Percentiles rank a stretch among this genome's conserved stretches.
Conservation (phyloP, 2,888 invertebrate genomes). For the Pachydiplax longipennis region DNA sequence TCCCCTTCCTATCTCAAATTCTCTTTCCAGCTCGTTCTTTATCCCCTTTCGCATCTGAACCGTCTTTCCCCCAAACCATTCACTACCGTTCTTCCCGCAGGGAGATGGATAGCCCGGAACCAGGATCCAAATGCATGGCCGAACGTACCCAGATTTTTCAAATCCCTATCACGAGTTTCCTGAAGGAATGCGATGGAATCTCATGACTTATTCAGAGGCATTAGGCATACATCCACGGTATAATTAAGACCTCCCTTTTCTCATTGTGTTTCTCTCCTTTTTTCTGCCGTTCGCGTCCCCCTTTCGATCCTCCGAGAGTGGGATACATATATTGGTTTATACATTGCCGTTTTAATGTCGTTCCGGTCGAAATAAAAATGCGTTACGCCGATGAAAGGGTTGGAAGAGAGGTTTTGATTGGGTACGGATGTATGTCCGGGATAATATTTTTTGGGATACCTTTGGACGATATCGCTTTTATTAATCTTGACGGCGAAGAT, state of each 20-base stretch:
- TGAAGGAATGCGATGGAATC: not conserved
- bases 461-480: too few species aligned
- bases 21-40: not conserved
- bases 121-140: not conserved
- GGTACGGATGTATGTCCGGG: not conserved
- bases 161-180: not conserved
- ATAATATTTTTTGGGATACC: not conserved
- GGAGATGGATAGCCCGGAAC: not conserved
- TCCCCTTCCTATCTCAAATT: not conserved
- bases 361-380: not conserved
- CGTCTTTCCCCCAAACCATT: not conserved
- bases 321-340: not conserved
- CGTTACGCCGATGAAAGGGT: not conserved
- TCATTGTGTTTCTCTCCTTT: not conserved
- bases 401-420: not conserved
- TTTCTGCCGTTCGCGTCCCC: not conserved
- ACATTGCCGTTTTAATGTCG: not conserved
- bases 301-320: not conserved
- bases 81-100: not conserved
- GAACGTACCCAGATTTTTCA: not conserved
- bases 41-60: not conserved
- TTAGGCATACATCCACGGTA: not conserved
- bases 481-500: too few species aligned
- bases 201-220: not conserved
- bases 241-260: not conserved